A percentile compares a stretch with the other conserved stretches of the same genome.
phyloP scores from a whole-genome alignment of 2,797 vertebrate species.

The Propithecus deckenii region DNA sequence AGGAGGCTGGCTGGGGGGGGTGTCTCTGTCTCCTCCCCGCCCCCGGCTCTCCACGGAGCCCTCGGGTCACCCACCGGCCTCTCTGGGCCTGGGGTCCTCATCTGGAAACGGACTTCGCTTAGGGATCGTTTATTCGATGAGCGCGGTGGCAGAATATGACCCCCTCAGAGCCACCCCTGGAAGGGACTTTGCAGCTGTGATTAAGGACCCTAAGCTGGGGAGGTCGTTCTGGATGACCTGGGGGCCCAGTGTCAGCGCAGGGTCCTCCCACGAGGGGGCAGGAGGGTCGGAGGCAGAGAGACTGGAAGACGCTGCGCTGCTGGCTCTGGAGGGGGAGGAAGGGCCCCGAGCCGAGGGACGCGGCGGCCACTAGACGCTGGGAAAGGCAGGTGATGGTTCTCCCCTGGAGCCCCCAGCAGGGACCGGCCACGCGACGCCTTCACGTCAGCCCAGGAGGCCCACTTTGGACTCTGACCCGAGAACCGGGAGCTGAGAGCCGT shows the following conservation, averaged over 20 bases:
- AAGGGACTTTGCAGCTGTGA: neutral
- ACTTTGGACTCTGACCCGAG: accelerated
- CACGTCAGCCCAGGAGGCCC: neutral
- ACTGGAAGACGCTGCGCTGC: neutral
- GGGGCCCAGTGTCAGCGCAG: neutral
- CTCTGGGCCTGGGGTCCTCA: too few relatives aligned
- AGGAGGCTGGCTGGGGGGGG: neutral
- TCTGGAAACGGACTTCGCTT: neutral
- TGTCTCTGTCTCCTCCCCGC: too few relatives aligned
- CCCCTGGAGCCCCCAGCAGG: neutral
- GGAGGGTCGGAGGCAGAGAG: neutral
- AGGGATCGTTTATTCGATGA: neutral
- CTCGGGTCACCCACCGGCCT: neutral
- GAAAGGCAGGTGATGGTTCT: too few relatives aligned
- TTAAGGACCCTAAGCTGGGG: neutral
- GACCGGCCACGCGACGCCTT: neutral
- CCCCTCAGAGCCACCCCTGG: neutral
- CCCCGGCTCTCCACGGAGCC: too few relatives aligned
- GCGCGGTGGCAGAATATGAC: too few relatives aligned
- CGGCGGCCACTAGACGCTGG: too few relatives aligned
- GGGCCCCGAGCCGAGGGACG: neutral
- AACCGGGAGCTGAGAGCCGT: neutral
- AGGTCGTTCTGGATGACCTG: neutral
- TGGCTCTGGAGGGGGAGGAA: neutral
- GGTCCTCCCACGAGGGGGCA: neutral